phyloP scores from a whole-genome alignment of 1,140 invertebrate genomes.

The Paraescarpia echinospica region DNA sequence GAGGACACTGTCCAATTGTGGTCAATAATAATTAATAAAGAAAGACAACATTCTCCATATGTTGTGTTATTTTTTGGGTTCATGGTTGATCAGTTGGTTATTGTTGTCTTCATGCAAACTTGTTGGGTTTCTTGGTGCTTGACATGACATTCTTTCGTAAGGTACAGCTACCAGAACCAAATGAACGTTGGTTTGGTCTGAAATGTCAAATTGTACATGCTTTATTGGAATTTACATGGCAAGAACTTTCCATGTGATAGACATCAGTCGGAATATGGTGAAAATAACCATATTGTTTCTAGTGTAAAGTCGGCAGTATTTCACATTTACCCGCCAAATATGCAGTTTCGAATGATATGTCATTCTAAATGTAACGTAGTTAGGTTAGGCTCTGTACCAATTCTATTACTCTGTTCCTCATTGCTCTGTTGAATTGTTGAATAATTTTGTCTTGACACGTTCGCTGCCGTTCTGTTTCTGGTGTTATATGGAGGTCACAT shows the following conservation, averaged over 20 bases:
- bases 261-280: not conserved
- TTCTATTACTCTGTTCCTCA: not conserved
- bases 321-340: not conserved
- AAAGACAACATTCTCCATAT: not conserved
- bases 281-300: not conserved
- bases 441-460: not conserved
- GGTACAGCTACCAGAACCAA: not conserved
- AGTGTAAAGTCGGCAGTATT: not conserved
- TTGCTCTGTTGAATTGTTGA: not conserved
- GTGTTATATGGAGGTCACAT: not conserved
- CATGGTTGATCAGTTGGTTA: not conserved
- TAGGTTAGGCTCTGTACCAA: not conserved
- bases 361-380: not conserved
- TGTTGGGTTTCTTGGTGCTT: not conserved
- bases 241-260: not conserved
- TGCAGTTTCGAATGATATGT: not conserved
- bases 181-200: not conserved
- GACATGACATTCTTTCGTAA: not conserved
- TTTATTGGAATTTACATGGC: not conserved
- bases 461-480: not conserved
- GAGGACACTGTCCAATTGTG: not conserved
- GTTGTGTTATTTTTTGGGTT: constrained; percentile 1
- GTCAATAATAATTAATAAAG: not conserved
- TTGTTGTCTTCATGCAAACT: not conserved
- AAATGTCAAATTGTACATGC: not conserved